Evolutionary conservation across 2,888 invertebrate genomes (phyloP), one percentile per base, ranked within the genome.

Genomic region (Tuberolachnus salignus): DNA sequence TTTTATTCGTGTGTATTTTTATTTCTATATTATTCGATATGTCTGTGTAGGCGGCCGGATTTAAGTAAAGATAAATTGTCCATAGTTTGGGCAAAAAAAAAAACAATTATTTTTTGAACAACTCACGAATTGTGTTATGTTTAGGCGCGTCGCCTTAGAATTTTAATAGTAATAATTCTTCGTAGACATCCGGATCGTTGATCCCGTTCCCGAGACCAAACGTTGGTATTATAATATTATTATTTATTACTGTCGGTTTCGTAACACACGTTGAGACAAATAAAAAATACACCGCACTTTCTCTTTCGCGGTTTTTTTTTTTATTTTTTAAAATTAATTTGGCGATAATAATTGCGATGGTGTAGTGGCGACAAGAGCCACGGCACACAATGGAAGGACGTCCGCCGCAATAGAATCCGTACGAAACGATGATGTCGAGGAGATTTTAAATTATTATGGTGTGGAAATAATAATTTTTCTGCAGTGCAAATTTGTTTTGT

Each of bases 301-400:
- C 78, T 69, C 78, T 78, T 67, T 78, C 78, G 49, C n/a, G n/a
- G n/a, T n/a, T n/a, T n/a, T n/a, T n/a, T n/a, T 64, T 66, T 55
- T 51, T 59, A 51, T 16, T 51, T 78, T 51, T n/a, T 8, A 57
- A 63, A 55, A 78, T 49, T 69, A 78, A 78, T 78, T 78, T 78
- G 53, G 59, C 78, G 78, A 78, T 59, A 67, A 78, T 78, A 69
- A 78, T 78, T 69, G 75, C 57, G 55, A 59, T 59, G 19, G n/a
- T n/a, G n/a, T n/a, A n/a, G n/a, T n/a, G n/a, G n/a, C n/a, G 34
- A 34, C 34, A 34, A 34, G 6, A 34, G 44, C 53, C 55, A n/a
- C 46, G 46, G 53, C 53, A 21, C 46, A 78, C 75, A 78, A 78
- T 78, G 67, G 75, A 78, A 67, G 67, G 67, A 78, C 75, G 69